Percentiles rank a stretch among this genome's conserved stretches.
phyloP scores from a whole-genome alignment of 1,140 invertebrate species.

The Ptiloglossa arizonensis region DNA sequence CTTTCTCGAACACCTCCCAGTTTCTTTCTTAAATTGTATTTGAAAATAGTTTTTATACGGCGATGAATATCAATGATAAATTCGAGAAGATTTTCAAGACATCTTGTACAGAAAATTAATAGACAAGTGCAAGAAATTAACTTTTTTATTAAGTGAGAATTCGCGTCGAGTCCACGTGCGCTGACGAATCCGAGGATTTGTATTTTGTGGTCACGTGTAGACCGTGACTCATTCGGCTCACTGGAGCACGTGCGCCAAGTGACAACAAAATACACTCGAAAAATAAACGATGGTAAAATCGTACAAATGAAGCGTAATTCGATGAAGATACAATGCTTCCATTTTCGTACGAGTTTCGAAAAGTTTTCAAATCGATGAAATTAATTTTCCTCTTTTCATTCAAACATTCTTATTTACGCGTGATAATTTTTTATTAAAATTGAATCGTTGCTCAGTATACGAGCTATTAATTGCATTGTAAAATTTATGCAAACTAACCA shows the following conservation, averaged over 20 bases:
- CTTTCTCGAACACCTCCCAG: too few species aligned
- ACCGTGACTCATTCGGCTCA: conserved; percentile 38
- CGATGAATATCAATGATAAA: too few species aligned
- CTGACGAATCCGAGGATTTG: conserved; percentile 25
- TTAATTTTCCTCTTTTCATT: conserved; percentile 1
- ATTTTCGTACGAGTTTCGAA: not conserved
- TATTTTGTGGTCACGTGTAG: conserved; percentile 19
- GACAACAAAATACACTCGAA: conserved; percentile 21
- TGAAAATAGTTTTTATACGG: too few species aligned
- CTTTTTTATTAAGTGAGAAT: not conserved
- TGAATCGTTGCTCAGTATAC: too few species aligned
- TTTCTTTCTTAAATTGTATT: too few species aligned
- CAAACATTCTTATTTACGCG: too few species aligned
- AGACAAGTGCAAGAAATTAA: too few species aligned
- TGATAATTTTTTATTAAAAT: too few species aligned
- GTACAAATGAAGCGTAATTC: not conserved
- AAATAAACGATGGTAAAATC: conserved; percentile 24
- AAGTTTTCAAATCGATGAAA: not conserved
- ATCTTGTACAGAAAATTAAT: too few species aligned
- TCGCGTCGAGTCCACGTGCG: not conserved
- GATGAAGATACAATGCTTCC: not conserved
- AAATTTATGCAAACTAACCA: not conserved
- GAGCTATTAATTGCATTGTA: too few species aligned
- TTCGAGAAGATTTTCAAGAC: too few species aligned
- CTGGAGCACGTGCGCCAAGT: conserved; percentile 29